Base-by-base conservation (phyloP, 1,140 invertebrate genomes). In the Caenorhabditis remanei region DNA sequence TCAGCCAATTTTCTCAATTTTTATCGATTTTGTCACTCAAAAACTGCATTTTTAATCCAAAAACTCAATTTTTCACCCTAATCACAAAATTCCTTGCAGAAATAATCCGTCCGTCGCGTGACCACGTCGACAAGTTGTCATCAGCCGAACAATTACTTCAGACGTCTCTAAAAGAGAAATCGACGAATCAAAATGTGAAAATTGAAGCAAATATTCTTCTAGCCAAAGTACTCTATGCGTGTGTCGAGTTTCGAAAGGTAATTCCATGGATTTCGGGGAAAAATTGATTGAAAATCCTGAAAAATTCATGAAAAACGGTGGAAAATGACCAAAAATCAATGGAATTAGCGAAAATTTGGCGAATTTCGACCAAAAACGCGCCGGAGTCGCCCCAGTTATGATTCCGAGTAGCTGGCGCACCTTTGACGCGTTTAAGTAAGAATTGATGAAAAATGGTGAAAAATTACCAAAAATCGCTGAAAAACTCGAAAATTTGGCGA, bases 121-220 rank as follows among this genome's bases (percentile, higher is more conserved):
- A 85, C 2, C 65, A 85, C 46, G 8, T 53, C 46, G 63, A 71
- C 4, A 53, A 65, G n/a, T 50, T 85, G 3, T 6, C 40, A 40
- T 85, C 85, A n/a, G 65, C 58, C 1, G 85, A 85, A 56, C 32
- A 46, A n/a, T 65, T 61, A 2, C 55, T 85, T n/a, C 43, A 53
- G 5, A 53, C 40, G 11, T 32, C 67, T 11, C 65, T 85, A n/a
- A n/a, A 40, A 56, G 85, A 53, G 32, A 63, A 79, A 7, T 53
- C 63, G 14, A 41, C 46, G 11, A 55, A 50, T 85, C 32, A 65
- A 9, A 58, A 41, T 79, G 67, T 85, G 16, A 58, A 71, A 85
- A 53, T 85, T 14, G 85, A 85, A 21, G 85, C 67, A 0, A 53
- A 85, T 58, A 65, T 85, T 53, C 65, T 85, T 21, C 16, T 85